Evolutionary conservation across 2,888 invertebrate species (phyloP), one percentile per base, ranked within the genome.

Genomic region (Andrena fulva): DNA sequence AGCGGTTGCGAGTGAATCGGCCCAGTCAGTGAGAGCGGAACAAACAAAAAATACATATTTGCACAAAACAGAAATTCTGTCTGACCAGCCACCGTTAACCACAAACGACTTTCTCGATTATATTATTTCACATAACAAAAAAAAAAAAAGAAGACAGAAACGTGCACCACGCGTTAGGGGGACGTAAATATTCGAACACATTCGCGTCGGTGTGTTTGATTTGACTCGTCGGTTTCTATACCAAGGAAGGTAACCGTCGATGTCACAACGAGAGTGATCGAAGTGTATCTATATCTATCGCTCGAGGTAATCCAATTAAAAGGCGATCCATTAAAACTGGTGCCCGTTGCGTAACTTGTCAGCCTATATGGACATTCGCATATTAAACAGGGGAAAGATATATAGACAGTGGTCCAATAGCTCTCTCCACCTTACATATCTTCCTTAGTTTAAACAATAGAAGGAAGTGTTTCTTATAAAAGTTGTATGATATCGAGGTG

Each of bases 231-330:
- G 12, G 27, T 8, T 68, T 48, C 54, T 48, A 68, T 50, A 20
- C 63, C 24, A 8, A 35, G n/a, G 35, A 50, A 60, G 50, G 54
- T 50, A 85, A 69, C 72, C 64, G 59, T 54, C 54, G 50, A 74
- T 56, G 63, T 71, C 72, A 75, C 60, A 84, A 78, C 59, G 71
- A 80, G 62, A 75, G 59, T 66, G 60, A 62, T 62, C 56, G 33
- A 67, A 76, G 35, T 66, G 48, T 73, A 60, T 71, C 56, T 54
- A 35, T 12, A 69, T 33, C 64, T 79, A 70, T 69, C 64, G 59
- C 48, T 71, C 63, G 35, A 56, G 42, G 62, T 75, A 80, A 85
- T 85, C 73, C 80, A 81, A 84, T 79, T 78, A 80, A 80, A 83
- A 62, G 54, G 62, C 59, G 24, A 80, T 83, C 76, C 71, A 78